Conservation (phyloP, 2,888 invertebrate species). For the Dryadula phaetusa region DNA sequence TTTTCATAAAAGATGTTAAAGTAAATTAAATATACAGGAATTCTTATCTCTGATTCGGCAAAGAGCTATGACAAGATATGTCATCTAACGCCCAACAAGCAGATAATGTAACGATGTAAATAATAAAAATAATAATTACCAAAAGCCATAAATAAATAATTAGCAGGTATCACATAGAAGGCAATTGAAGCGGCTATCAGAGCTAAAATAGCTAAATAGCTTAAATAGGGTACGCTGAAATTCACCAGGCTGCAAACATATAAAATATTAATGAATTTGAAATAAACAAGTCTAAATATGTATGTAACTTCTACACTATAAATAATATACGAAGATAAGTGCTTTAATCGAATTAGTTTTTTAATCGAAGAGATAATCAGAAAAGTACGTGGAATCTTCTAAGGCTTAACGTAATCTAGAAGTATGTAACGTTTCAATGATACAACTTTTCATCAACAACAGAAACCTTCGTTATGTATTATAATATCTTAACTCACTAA, state of each 20-base stretch:
- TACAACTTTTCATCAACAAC: background rate
- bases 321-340: too few species aligned
- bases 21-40: too few species aligned
- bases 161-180: slow-evolving; percentile 70
- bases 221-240: slow-evolving; percentile 76
- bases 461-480: background rate
- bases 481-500: background rate
- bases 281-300: background rate
- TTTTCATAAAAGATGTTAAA: too few species aligned
- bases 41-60: too few species aligned
- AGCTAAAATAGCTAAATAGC: slow-evolving; percentile 67
- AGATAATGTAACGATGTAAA: too few species aligned
- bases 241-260: slow-evolving; percentile 67
- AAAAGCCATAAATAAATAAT: slow-evolving; percentile 75
- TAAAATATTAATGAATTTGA: background rate
- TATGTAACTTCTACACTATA: too few species aligned
- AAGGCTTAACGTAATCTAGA: too few species aligned
- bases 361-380: too few species aligned
- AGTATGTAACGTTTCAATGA: background rate
- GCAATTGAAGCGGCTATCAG: slow-evolving; percentile 60
- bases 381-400: too few species aligned
- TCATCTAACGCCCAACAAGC: too few species aligned
- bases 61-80: too few species aligned
- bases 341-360: too few species aligned
- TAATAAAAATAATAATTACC: slow-evolving; percentile 56